Evolutionary conservation across 2,888 invertebrate species (phyloP), one percentile per base, ranked within the genome.

Genomic region (Phania funesta): DNA sequence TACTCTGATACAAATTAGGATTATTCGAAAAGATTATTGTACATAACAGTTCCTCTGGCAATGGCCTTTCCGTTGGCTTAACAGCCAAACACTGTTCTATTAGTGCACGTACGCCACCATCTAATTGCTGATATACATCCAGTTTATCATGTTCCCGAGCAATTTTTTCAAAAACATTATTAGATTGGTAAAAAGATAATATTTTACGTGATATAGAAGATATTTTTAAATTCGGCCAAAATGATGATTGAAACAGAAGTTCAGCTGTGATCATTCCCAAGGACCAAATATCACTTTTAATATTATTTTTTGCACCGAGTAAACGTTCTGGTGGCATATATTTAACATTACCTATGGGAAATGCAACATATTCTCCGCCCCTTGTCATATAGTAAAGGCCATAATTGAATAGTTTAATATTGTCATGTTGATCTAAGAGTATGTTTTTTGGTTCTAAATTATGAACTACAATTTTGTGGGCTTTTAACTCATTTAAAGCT

Each of bases 361-460:
- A 98, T 13, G 96, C 94, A 1, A 99, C 97, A 89, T 96, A 94
- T 87, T 93, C 94, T 13, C 98, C 98, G 88, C 93, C 93, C 85
- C 95, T 95, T 16, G 98, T 98, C 96, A 98, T 97, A 86, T 96
- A 94, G 90, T 95, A 97, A 85, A 98, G 91, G n/a, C 98, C 99
- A 92, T 96, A 98, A 91, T 98, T 97, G 86, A 96, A 97, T 38
- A 99, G 90, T 89, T 98, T 97, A 0, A 96, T 94, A 88, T 94
- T 93, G 46, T 94, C 94, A 87, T 93, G 92, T 52, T 92, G 92
- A 87, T 96, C 95, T 41, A 98, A 88, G 13, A 97, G 91, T 85
- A 99, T 95, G 90, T 97, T 97, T 86, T 96, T 95, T 64, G 95
- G 94, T 77, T 95, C 94, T 77, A 99, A 91, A 88, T 95, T 96